phyloP scores from a whole-genome alignment of 2,888 invertebrate species.

The Mantis religiosa region DNA sequence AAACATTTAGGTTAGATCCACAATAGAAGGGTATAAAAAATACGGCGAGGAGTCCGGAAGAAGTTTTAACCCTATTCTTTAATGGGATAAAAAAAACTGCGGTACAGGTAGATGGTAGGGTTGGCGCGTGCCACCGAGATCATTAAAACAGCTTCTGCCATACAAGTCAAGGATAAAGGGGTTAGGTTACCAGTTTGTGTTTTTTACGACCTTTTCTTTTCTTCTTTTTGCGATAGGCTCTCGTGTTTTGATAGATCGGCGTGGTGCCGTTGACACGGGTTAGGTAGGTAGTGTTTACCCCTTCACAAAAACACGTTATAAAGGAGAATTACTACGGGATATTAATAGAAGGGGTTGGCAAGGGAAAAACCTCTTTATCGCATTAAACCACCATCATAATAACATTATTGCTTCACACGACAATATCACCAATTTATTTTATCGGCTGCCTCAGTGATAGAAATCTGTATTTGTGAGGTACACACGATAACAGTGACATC shows the following conservation, averaged over 20 bases:
- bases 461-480: too few relatives aligned
- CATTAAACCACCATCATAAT: too few relatives aligned
- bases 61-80: conserved; percentile 15
- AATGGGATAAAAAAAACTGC: conserved; percentile 20
- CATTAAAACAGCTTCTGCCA: not conserved
- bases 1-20: not conserved
- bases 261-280: not conserved
- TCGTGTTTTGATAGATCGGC: not conserved
- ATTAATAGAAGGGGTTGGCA: not conserved
- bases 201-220: not conserved
- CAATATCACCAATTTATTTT: too few relatives aligned
- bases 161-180: conserved; percentile 18
- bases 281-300: not conserved
- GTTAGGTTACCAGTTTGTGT: conserved; percentile 9
- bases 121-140: not conserved
- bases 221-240: not conserved
- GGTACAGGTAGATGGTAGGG: conserved; percentile 24
- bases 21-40: not conserved
- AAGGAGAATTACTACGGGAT: not conserved
- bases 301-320: not conserved
- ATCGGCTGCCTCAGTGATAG: too few relatives aligned
- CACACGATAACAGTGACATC: too few relatives aligned
- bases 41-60: not conserved
- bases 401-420: too few relatives aligned
- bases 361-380: too few relatives aligned